Percentiles rank a stretch among this genome's conserved stretches.
Evolutionary conservation across 2,797 vertebrate genomes (phyloP).

Genomic region (Acanthopagrus latus): DNA sequence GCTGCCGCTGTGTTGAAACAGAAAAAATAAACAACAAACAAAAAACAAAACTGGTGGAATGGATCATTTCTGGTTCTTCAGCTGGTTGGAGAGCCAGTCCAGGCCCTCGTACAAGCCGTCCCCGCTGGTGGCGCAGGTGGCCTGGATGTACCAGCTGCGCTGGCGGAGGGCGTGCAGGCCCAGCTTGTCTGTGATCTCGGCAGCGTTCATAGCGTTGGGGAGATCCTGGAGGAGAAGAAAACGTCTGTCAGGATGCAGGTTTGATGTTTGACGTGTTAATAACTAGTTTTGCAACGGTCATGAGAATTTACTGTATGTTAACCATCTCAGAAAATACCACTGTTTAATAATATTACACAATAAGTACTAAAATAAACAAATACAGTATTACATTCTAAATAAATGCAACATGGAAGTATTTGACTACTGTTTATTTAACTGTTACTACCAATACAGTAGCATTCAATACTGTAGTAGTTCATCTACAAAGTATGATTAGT

Average conservation of each 20-base stretch:
- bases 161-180: conserved; percentile 88
- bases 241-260: not conserved
- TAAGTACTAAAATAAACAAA: too few relatives aligned
- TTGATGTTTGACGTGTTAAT: too few relatives aligned
- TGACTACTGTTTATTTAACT: too few relatives aligned
- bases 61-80: conserved; percentile 91
- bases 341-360: too few relatives aligned
- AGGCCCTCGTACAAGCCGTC: conserved; percentile 90
- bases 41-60: conserved; percentile 78
- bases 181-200: conserved; percentile 91
- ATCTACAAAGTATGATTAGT: too few relatives aligned
- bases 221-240: conserved; percentile 80
- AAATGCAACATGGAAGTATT: too few relatives aligned
- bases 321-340: too few relatives aligned
- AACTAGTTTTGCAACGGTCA: too few relatives aligned
- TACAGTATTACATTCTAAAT: too few relatives aligned
- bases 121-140: conserved; percentile 90
- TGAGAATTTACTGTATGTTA: too few relatives aligned
- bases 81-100: conserved; percentile 92
- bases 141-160: conserved; percentile 91
- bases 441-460: too few relatives aligned
- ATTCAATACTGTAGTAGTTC: too few relatives aligned
- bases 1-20: conserved; percentile 83
- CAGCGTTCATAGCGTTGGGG: conserved; percentile 90
- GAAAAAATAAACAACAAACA: conserved; percentile 77